phyloP scores from a whole-genome alignment of 2,888 invertebrate genomes.

The Romanomermis culicivorax region DNA sequence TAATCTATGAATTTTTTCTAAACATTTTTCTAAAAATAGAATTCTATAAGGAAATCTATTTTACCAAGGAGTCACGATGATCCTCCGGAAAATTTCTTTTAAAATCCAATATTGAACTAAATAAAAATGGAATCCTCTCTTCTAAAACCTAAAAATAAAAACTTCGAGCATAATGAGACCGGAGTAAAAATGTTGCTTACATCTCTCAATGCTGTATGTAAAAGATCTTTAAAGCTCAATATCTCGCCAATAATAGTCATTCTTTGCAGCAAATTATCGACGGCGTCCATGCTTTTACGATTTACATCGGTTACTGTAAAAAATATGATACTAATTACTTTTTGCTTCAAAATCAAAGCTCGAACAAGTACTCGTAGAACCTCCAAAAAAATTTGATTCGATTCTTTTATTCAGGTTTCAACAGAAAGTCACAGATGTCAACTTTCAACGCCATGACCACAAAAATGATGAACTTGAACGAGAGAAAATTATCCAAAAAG shows the following conservation, averaged over 20 bases:
- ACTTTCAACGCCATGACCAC: no score
- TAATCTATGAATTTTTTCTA: no score
- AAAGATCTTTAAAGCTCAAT: slow-evolving; percentile 72
- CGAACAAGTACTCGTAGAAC: no score
- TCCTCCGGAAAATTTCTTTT: slow-evolving; percentile 16
- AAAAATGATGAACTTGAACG: background rate
- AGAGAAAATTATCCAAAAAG: no score
- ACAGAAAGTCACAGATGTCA: background rate
- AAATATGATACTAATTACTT: background rate
- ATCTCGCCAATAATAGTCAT: slow-evolving; percentile 97
- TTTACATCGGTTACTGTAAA: slow-evolving; percentile 1
- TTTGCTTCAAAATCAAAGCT: no score
- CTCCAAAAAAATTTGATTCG: no score
- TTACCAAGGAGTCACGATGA: slow-evolving; percentile 9
- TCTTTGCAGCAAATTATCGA: slow-evolving; percentile 79
- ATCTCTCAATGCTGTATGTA: slow-evolving; percentile 78
- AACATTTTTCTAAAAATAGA: no score
- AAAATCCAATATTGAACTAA: slow-evolving; percentile 54
- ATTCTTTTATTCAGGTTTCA: background rate
- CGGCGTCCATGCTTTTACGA: slow-evolving; percentile 34
- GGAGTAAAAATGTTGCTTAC: slow-evolving; percentile 33
- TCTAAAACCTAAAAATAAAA: slow-evolving; percentile 40
- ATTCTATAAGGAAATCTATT: no score
- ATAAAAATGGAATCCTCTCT: slow-evolving; percentile 76
- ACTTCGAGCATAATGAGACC: background rate